phyloP scores from a whole-genome alignment of 2,113 vertebrate genomes.

The Leucopsar rothschildi region DNA sequence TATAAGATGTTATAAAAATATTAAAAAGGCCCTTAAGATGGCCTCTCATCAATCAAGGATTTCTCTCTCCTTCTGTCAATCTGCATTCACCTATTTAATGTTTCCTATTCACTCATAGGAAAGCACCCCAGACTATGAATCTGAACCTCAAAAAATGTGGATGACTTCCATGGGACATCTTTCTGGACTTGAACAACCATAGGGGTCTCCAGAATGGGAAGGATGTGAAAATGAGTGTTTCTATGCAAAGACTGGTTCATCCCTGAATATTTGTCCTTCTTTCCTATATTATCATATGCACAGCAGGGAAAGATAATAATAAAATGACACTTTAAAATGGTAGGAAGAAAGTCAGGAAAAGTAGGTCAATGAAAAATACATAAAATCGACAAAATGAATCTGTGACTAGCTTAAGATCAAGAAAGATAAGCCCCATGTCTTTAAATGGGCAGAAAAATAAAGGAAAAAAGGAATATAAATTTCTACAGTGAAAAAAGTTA shows the following conservation, averaged over 20 bases:
- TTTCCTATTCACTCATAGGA: background rate
- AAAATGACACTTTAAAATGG: background rate
- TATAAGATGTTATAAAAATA: background rate
- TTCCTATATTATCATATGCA: background rate
- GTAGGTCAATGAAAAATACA: background rate
- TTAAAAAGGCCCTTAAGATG: background rate
- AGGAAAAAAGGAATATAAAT: background rate
- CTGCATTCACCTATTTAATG: background rate
- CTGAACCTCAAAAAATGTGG: background rate
- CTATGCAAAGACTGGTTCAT: background rate
- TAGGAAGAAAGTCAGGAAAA: background rate
- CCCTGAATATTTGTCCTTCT: background rate
- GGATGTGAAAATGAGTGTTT: background rate
- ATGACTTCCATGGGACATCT: background rate
- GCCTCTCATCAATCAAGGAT: background rate
- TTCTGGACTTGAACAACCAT: background rate
- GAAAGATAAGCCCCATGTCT: background rate
- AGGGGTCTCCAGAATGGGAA: background rate
- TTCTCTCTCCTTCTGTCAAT: background rate
- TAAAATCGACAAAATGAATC: background rate
- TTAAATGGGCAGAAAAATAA: background rate
- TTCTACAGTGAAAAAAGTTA: background rate
- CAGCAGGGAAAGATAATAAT: background rate
- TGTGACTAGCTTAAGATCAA: background rate
- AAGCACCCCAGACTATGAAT: background rate